Base-by-base conservation (phyloP, 2,113 vertebrate species). In the Taurulus bubalis region DNA sequence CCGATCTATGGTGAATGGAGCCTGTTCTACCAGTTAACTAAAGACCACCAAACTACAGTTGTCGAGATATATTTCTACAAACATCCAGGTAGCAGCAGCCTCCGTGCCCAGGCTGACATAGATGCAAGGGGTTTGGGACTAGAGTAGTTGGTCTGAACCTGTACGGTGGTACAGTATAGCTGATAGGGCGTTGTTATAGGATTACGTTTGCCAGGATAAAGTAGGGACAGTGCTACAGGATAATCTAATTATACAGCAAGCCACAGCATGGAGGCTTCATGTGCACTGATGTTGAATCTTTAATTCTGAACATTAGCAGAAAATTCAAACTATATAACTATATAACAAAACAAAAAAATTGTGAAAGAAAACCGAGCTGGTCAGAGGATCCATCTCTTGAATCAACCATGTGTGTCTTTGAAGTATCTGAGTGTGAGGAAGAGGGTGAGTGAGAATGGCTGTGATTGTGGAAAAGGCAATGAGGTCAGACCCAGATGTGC, bases 401-500 rank as follows among this genome's bases (percentile, higher is more conserved):
- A 49, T 49, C 32, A 55, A 56, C 59, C 28, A 71, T 40, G 40
- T 32, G 42, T 74, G 63, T 71, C 67, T 77, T 42, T 77, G 77
- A 79, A 53, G 56, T 42, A 42, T 87, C 9, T 62, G 26, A 65
- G 80, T 47, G 62, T 63, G 11, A 6, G 72, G 36, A 64, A 59
- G 84, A 68, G 40, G n/a, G 26, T 63, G 34, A 82, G 55, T 72
- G 79, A 86, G 73, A 93, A 92, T 86, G 64, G 90, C 75, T 82
- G 67, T 59, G 81, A 94, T 91, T 94, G 93, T 93, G 66, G 65
- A 72, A 87, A 79, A 53, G 92, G 91, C 94, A 91, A 92, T 96
- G 89, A 93, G 93, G 94, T 96, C 94, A 94, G 85, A 82, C 90
- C 91, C 95, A 97, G 96, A 96, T 97, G 94, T 88, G 95, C 93